These are phyloP conservation scores for Drosophila bocki DNA, from an alignment of 1,140 invertebrate genomes.

Conservation along the genomic window DNA sequence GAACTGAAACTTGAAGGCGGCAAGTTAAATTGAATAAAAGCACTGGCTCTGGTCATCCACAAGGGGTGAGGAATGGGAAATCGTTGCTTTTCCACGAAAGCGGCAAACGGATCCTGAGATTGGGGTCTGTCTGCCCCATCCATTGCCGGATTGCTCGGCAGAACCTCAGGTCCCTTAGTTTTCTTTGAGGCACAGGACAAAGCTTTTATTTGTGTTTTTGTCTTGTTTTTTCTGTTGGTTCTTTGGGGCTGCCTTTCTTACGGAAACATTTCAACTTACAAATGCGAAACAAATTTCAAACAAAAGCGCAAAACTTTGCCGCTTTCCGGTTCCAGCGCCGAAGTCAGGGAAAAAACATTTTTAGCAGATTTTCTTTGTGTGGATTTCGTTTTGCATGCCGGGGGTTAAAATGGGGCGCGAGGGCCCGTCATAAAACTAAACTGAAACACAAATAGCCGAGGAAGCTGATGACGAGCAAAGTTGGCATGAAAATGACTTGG, in stretches of 20 bases:
- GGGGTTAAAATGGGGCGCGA: background rate
- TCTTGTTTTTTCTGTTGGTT: constrained; percentile 41
- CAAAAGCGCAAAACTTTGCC: constrained; percentile 76
- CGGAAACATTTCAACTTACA: constrained; percentile 81
- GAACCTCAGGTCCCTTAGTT: constrained; percentile 24
- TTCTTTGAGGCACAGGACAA: constrained; percentile 46
- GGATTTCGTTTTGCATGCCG: constrained; percentile 63
- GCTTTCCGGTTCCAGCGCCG: constrained; percentile 46
- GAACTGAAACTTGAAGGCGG: constrained; percentile 12
- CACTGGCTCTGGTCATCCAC: constrained; percentile 16
- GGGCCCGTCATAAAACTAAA: constrained; percentile 70
- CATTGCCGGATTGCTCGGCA: constrained; percentile 7
- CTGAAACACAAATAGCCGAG: constrained; percentile 72
- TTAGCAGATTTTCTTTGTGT: constrained; percentile 75
- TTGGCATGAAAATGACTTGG: constrained; percentile 76
- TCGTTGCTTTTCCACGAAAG: constrained; percentile 29
- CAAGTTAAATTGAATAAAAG: constrained; percentile 70
- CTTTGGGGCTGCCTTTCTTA: constrained; percentile 33
- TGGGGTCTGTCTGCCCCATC: constrained; percentile 22
- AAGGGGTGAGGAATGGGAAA: constrained; percentile 1
- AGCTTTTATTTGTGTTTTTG: constrained; percentile 72
- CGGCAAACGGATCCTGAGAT: constrained; percentile 36
- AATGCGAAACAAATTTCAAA: constrained; percentile 84
- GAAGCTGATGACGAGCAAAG: constrained; percentile 57
- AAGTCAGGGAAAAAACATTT: constrained; percentile 72